Conservation (phyloP, 2,113 vertebrate species). For the Ictalurus furcatus region DNA sequence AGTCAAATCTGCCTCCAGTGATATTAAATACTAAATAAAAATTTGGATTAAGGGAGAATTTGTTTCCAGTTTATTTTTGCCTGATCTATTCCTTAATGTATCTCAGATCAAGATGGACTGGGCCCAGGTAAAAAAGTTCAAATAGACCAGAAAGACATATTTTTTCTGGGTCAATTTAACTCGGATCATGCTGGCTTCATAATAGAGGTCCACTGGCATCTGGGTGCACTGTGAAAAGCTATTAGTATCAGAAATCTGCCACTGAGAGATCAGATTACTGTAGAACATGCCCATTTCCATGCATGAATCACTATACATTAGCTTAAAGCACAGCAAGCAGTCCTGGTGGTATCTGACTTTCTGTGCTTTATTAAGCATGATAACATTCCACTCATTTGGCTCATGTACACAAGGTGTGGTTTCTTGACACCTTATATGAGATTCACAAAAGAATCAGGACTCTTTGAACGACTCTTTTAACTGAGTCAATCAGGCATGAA, state of each 20-base stretch:
- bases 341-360: not conserved
- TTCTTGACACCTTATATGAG: not conserved
- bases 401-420: conserved; percentile 7
- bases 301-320: not conserved
- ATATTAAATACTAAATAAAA: not conserved
- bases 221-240: not conserved
- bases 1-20: not conserved
- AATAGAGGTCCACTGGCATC: not conserved
- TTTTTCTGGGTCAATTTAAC: not conserved
- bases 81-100: not conserved
- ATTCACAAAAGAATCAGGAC: not conserved
- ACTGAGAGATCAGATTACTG: not conserved
- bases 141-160: not conserved
- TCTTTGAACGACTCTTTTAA: not conserved
- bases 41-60: not conserved
- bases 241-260: not conserved
- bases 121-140: not conserved
- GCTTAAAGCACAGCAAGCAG: not conserved
- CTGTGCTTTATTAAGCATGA: not conserved
- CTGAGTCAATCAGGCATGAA: not conserved
- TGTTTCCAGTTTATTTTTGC: not conserved
- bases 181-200: not conserved
- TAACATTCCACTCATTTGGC: not conserved
- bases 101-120: not conserved
- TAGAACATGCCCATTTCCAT: not conserved